A percentile compares a stretch with the other conserved stretches of the same genome.
Conservation (phyloP, 2,797 vertebrate species). For the Poliocrania exsul region DNA sequence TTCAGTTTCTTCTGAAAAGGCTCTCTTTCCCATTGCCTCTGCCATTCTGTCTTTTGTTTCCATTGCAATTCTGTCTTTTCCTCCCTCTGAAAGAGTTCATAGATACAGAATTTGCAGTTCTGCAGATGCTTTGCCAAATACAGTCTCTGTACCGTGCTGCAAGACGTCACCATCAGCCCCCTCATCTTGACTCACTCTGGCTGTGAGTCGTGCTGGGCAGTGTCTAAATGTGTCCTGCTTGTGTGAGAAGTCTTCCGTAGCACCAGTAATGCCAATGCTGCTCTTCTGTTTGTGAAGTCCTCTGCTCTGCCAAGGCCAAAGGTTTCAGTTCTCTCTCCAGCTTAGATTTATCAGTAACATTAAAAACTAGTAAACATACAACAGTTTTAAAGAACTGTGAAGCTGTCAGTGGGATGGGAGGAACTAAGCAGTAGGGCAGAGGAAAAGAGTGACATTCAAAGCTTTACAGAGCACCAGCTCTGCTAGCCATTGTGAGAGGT, state of each 20-base stretch:
- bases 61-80: not conserved
- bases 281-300: not conserved
- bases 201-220: not conserved
- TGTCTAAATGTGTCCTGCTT: not conserved
- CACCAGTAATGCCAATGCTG: fast-evolving
- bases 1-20: not conserved
- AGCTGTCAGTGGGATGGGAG: not conserved
- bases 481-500: not conserved
- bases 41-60: not conserved
- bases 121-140: conserved; percentile 28
- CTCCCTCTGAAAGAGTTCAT: not conserved
- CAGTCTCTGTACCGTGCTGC: not conserved
- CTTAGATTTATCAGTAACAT: not conserved
- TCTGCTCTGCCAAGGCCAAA: not conserved
- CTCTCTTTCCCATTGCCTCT: not conserved
- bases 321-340: not conserved
- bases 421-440: not conserved
- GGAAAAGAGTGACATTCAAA: not conserved
- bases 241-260: not conserved
- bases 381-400: not conserved
- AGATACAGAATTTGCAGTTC: not conserved
- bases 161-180: conserved; percentile 39
- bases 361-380: not conserved
- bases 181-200: conserved; percentile 57
- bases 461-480: not conserved